Evolutionary conservation across 2,797 vertebrate genomes (phyloP).

Genomic region (Naso thynnoides): DNA sequence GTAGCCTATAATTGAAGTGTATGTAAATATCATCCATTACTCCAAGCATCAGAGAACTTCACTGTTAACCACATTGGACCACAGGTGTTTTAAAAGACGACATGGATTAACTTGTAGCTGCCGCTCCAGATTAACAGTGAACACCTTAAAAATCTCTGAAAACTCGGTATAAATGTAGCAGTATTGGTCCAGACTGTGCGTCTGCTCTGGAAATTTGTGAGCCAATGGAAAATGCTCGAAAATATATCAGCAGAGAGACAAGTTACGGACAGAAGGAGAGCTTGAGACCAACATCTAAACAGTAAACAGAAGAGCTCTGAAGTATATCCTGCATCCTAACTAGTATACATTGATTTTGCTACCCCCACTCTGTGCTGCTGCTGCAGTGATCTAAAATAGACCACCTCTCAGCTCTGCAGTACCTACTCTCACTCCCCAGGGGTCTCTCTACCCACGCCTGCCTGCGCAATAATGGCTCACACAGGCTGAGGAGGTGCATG

Average conservation of each 20-base stretch:
- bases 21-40: neutral
- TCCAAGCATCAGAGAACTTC: neutral
- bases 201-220: neutral
- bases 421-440: slow-evolving; percentile 76
- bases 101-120: neutral
- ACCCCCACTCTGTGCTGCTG: slow-evolving; percentile 51
- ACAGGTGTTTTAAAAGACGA: neutral
- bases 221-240: neutral
- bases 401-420: slow-evolving; percentile 71
- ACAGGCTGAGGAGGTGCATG: slow-evolving; percentile 32
- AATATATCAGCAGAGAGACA: slow-evolving; percentile 25
- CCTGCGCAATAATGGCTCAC: slow-evolving; percentile 59
- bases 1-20: neutral
- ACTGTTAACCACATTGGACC: neutral
- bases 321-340: slow-evolving; percentile 44
- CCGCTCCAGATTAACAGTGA: neutral
- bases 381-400: slow-evolving; percentile 78
- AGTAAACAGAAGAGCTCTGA: slow-evolving; percentile 19
- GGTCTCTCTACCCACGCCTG: slow-evolving; percentile 76
- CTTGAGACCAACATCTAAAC: slow-evolving; percentile 15
- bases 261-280: slow-evolving; percentile 2
- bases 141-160: neutral
- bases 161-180: neutral
- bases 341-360: slow-evolving; percentile 40
- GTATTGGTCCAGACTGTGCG: neutral